A percentile compares a stretch with the other conserved stretches of the same genome.
Evolutionary conservation across 2,888 invertebrate genomes (phyloP).

Genomic region (Monoplex corrugatus): DNA sequence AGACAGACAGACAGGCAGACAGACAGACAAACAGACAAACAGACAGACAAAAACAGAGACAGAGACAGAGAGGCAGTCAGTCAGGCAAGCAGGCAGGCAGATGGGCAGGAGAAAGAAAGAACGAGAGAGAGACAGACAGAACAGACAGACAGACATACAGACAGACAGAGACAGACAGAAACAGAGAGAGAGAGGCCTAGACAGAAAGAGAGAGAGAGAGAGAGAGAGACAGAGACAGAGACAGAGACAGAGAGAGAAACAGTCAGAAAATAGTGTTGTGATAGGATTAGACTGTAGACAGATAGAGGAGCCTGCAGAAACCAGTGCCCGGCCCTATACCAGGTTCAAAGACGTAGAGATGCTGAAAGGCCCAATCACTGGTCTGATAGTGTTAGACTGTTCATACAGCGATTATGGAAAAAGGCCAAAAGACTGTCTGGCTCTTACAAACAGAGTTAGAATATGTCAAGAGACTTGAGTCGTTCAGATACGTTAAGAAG

Average conservation of each 20-base stretch:
- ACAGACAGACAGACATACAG: neutral
- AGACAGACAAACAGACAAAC: neutral
- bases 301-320: neutral
- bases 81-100: neutral
- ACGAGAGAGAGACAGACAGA: neutral
- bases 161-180: neutral
- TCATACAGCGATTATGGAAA: too few species aligned
- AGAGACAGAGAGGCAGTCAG: neutral
- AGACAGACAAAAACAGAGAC: neutral
- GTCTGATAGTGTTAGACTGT: too few species aligned
- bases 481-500: too few species aligned
- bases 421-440: too few species aligned
- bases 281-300: neutral
- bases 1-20: neutral
- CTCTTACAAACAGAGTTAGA: too few species aligned
- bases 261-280: neutral
- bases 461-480: too few species aligned
- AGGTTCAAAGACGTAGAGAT: too few species aligned
- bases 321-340: too few species aligned
- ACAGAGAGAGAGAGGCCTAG: neutral
- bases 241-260: conserved; percentile 17
- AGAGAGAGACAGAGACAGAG: conserved; percentile 18
- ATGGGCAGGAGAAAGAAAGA: neutral
- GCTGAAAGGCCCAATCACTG: too few species aligned
- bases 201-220: neutral